Conservation (phyloP, 1,140 invertebrate species). For the Wasmannia auropunctata region DNA sequence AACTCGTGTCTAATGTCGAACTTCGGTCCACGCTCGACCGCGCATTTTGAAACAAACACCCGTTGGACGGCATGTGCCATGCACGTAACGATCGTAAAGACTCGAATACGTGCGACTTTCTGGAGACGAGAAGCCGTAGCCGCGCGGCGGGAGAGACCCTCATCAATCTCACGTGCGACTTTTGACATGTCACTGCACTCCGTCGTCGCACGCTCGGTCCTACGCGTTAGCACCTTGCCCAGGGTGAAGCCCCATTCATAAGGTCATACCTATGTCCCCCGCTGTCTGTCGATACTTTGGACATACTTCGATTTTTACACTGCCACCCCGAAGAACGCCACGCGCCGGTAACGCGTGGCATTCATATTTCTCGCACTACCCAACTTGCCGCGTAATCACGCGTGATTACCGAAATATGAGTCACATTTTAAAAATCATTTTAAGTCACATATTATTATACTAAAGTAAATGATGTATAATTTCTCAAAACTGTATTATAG, state of each 20-base stretch:
- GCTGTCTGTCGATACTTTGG: constrained; percentile 32
- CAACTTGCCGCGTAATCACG: background rate
- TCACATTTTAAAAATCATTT: background rate
- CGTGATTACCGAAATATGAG: background rate
- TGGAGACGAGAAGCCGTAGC: background rate
- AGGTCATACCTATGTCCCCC: background rate
- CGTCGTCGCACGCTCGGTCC: constrained; percentile 13
- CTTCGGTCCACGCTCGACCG: constrained; percentile 37
- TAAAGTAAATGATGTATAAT: background rate
- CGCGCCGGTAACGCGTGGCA: background rate
- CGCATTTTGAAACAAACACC: constrained; percentile 40
- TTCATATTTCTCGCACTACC: background rate
- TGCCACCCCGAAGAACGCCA: background rate
- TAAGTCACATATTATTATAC: background rate
- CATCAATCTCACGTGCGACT: constrained; percentile 73
- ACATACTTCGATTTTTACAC: constrained; percentile 7
- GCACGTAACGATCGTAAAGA: constrained; percentile 34
- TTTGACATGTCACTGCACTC: constrained; percentile 72
- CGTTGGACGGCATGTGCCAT: constrained; percentile 10
- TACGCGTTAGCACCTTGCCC: constrained; percentile 35
- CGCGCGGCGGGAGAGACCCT: constrained; percentile 41
- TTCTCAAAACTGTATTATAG: background rate
- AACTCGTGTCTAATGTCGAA: constrained; percentile 45
- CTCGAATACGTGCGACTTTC: constrained; percentile 13
- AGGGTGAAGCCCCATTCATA: constrained; percentile 23